phyloP scores from a whole-genome alignment of 2,113 vertebrate genomes.

The Sphyrna mokarran region DNA sequence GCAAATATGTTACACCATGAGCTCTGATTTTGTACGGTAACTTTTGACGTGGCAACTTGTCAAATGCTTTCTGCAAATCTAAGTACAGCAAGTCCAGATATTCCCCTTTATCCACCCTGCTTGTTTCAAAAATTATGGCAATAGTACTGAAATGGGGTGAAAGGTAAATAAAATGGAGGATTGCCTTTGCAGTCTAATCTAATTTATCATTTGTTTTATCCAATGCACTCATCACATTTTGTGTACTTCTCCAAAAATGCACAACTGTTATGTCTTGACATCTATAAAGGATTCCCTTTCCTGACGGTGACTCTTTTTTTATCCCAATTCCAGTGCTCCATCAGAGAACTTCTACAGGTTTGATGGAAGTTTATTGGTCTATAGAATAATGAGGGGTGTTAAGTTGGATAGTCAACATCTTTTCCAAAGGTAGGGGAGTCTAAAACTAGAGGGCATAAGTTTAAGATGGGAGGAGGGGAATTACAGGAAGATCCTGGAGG shows the following conservation, averaged over 20 bases:
- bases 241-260: background rate
- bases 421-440: too few species aligned
- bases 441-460: too few species aligned
- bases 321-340: background rate
- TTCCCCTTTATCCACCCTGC: background rate
- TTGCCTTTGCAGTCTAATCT: background rate
- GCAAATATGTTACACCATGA: too few species aligned
- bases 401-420: too few species aligned
- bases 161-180: background rate
- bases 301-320: background rate
- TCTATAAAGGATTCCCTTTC: background rate
- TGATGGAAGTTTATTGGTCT: background rate
- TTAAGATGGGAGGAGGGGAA: too few species aligned
- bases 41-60: too few species aligned
- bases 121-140: background rate
- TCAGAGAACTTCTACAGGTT: background rate
- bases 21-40: too few species aligned
- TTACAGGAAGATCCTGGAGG: too few species aligned
- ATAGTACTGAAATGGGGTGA: background rate
- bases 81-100: too few species aligned
- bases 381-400: too few species aligned
- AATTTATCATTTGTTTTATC: background rate
- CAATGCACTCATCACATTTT: background rate
- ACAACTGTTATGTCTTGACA: background rate
- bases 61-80: too few species aligned